Conservation (phyloP, 1,140 invertebrate genomes). For the Dendrolimus kikuchii region DNA sequence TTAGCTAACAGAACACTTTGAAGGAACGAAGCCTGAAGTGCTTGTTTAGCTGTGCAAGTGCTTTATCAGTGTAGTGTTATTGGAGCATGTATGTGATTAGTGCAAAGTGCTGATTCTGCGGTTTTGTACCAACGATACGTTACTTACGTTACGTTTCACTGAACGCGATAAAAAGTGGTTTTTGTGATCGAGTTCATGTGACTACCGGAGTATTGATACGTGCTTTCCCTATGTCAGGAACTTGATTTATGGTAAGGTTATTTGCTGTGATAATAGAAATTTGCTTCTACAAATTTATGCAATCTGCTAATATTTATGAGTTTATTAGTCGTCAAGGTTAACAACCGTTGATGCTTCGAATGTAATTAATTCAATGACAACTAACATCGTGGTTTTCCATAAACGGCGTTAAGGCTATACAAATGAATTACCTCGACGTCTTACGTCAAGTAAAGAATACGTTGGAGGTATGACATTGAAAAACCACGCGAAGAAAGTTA, state of each 20-base stretch:
- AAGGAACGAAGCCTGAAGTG: slow-evolving; percentile 59
- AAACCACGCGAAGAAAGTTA: slow-evolving; percentile 35
- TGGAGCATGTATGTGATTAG: slow-evolving; percentile 37
- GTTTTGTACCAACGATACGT: slow-evolving; percentile 27
- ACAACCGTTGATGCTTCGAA: slow-evolving; percentile 11
- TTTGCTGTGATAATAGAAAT: slow-evolving; percentile 1
- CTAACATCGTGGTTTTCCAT: slow-evolving; percentile 11
- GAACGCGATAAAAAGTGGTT: slow-evolving; percentile 45
- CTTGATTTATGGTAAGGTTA: slow-evolving; percentile 54
- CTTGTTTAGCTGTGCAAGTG: slow-evolving; percentile 51
- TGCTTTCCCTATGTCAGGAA: slow-evolving; percentile 34
- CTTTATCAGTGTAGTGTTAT: slow-evolving; percentile 49
- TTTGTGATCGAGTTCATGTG: slow-evolving; percentile 43
- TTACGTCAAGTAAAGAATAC: neutral
- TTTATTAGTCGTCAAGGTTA: slow-evolving; percentile 3
- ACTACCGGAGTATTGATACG: slow-evolving; percentile 37
- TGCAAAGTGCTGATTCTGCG: slow-evolving; percentile 45
- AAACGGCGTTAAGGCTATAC: slow-evolving; percentile 6
- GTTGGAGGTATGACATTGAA: slow-evolving; percentile 28
- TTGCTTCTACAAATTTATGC: neutral
- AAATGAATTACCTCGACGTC: neutral
- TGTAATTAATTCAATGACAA: slow-evolving; percentile 23
- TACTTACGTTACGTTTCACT: slow-evolving; percentile 42
- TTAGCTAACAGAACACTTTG: slow-evolving; percentile 61
- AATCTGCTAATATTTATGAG: neutral